Evolutionary conservation across 1,140 invertebrate species (phyloP).

Genomic region (Leucophenga varia): DNA sequence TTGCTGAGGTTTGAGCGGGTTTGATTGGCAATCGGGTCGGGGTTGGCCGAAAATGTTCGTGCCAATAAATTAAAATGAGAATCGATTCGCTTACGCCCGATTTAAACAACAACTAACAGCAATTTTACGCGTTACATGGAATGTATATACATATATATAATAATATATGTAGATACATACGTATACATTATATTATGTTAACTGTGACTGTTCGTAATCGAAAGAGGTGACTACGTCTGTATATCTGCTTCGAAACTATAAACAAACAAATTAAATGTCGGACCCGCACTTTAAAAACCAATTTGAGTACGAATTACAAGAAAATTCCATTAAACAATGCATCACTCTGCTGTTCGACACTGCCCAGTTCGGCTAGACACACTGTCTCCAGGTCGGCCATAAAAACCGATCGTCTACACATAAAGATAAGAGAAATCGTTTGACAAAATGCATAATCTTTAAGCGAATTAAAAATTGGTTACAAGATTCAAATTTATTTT

Average conservation of each 20-base stretch:
- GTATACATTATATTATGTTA: too few species aligned
- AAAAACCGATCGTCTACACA: conserved; percentile 19
- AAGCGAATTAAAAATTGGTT: conserved; percentile 38
- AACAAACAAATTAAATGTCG: conserved; percentile 55
- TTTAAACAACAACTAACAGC: conserved; percentile 45
- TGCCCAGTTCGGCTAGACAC: conserved; percentile 29
- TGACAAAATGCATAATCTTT: conserved; percentile 56
- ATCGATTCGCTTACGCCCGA: conserved; percentile 53
- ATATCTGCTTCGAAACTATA: conserved; percentile 48
- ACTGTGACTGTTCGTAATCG: too few species aligned
- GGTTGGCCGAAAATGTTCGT: conserved; percentile 34
- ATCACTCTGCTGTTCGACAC: not conserved
- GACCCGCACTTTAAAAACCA: conserved; percentile 53
- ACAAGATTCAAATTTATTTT: conserved; percentile 50
- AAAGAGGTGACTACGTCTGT: conserved; percentile 15
- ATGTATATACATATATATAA: conserved; percentile 1
- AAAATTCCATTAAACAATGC: conserved; percentile 55
- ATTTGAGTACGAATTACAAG: conserved; percentile 51
- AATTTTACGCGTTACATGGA: conserved; percentile 27
- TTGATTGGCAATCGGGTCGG: too few species aligned
- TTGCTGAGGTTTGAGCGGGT: too few species aligned
- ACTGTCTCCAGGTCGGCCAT: conserved; percentile 33
- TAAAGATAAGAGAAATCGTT: conserved; percentile 54
- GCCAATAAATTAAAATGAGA: conserved; percentile 54
- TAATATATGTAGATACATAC: conserved; percentile 25